phyloP scores from a whole-genome alignment of 1,140 invertebrate species.

The Drosophila nikananu region DNA sequence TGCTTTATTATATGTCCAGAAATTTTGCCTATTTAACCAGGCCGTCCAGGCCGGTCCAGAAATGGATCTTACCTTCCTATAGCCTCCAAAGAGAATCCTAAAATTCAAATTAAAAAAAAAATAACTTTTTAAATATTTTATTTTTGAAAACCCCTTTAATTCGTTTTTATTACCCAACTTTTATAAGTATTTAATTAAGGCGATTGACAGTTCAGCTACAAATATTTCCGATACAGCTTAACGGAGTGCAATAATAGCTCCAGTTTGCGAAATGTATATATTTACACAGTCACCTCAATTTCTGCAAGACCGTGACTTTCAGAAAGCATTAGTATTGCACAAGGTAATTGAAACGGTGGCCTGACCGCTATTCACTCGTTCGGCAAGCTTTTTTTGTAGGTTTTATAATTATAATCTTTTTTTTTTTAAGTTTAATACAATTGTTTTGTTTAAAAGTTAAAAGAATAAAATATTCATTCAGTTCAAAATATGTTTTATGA shows the following conservation, averaged over 20 bases:
- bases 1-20: too few species aligned
- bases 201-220: not conserved
- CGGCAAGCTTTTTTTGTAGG: too few species aligned
- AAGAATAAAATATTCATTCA: too few species aligned
- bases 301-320: not conserved
- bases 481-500: too few species aligned
- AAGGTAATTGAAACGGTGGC: not conserved
- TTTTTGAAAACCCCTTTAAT: not conserved
- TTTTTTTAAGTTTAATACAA: too few species aligned
- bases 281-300: not conserved
- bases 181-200: not conserved
- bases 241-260: not conserved
- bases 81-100: not conserved
- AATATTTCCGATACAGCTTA: not conserved
- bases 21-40: too few species aligned
- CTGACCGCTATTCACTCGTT: too few species aligned
- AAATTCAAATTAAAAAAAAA: not conserved
- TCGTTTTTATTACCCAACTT: not conserved
- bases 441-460: too few species aligned
- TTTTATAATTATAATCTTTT: too few species aligned
- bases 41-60: too few species aligned
- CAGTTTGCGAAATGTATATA: not conserved
- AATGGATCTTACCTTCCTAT: not conserved
- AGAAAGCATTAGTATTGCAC: not conserved
- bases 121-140: not conserved